A percentile compares a stretch with the other conserved stretches of the same genome.
Conservation (phyloP, 1,140 invertebrate genomes). For the Goniozus legneri region DNA sequence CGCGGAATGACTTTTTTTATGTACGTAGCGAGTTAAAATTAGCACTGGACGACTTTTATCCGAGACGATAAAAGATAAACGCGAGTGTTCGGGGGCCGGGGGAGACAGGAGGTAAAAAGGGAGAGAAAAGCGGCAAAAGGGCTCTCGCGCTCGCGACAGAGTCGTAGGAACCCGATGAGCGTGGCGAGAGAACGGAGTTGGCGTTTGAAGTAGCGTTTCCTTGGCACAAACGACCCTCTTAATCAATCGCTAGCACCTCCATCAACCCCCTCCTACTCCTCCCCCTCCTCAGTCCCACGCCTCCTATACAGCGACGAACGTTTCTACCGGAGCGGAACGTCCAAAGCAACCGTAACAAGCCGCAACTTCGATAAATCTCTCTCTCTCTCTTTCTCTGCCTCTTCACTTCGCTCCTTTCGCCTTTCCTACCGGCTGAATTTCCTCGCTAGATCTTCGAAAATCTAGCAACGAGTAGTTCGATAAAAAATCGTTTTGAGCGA, state of each 20-base stretch:
- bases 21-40: too few relatives aligned
- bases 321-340: constrained; percentile 15
- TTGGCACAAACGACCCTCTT: constrained; percentile 49
- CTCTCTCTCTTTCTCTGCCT: not conserved
- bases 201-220: constrained; percentile 41
- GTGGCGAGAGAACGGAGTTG: constrained; percentile 14
- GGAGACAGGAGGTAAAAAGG: constrained; percentile 16
- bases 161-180: constrained; percentile 1
- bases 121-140: constrained; percentile 10
- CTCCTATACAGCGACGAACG: too few relatives aligned
- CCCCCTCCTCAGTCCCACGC: constrained; percentile 18
- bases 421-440: not conserved
- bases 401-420: constrained; percentile 9
- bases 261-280: constrained; percentile 21
- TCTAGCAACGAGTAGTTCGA: too few relatives aligned
- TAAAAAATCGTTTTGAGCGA: too few relatives aligned
- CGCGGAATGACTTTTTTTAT: too few relatives aligned
- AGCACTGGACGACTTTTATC: too few relatives aligned
- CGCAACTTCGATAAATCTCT: constrained; percentile 39
- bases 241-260: constrained; percentile 50
- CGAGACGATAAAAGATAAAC: too few relatives aligned
- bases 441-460: too few relatives aligned
- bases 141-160: too few relatives aligned
- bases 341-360: constrained; percentile 33
- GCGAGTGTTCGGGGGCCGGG: too few relatives aligned